Evolutionary conservation across 53 echinoderm and acorn worm genomes (phyloP).

Genomic region (Antedon mediterranea): DNA sequence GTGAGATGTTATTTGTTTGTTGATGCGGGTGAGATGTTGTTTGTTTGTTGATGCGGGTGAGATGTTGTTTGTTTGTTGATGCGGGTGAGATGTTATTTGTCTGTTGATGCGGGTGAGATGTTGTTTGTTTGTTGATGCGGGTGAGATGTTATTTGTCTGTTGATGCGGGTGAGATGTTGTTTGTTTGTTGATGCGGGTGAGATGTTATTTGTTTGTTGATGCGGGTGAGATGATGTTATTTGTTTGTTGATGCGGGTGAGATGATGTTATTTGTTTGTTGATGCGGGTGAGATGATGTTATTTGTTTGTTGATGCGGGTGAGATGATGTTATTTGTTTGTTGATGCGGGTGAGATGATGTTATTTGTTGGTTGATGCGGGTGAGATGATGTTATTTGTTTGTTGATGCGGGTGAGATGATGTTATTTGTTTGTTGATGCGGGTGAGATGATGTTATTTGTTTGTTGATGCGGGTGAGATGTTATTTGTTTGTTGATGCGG

Average conservation of each 20-base stretch:
- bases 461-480: neutral
- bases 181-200: neutral
- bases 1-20: neutral
- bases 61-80: neutral
- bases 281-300: neutral
- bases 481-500: neutral
- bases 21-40: neutral
- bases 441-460: too few species aligned
- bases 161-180: neutral
- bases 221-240: neutral
- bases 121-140: neutral
- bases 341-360: neutral
- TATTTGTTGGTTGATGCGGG: neutral
- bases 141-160: neutral
- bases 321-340: too few species aligned
- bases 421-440: neutral
- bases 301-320: neutral
- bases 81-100: neutral
- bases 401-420: neutral
- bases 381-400: too few species aligned
- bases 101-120: neutral
- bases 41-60: neutral
- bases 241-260: neutral
- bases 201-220: neutral
- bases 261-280: too few species aligned